Evolutionary conservation across 2,888 invertebrate genomes (phyloP), one percentile per base, ranked within the genome.

Genomic region (Lamellibrachia satsuma): DNA sequence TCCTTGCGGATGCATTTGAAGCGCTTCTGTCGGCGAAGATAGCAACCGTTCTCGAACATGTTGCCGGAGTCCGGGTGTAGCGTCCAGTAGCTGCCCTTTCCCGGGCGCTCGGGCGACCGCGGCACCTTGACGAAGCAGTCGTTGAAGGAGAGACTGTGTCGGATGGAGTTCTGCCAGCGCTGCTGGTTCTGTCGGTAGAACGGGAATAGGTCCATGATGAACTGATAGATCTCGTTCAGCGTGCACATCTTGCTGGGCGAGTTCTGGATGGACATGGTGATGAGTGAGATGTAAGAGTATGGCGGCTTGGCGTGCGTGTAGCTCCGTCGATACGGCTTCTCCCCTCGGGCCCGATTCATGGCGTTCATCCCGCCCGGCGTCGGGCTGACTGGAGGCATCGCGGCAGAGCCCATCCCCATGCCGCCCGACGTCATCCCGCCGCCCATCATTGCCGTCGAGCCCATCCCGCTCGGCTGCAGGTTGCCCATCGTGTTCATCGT

Each of bases 31-130:
- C 99, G 97, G 60, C 99, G 97, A 94, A 99, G 97, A 96, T 99
- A 99, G 96, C 99, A 99, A 2, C 99, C 99, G 96, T 99, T 99
- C 97, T 99, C 99, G 96, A 99, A 99, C 99, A 99, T 99, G 97
- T 99, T 99, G 0, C 99, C 99, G 94, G 99, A 99, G 95, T 99
- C 99, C 0, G 99, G 99, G 96, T 99, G 99, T 93, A 99, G 97
- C 52, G 99, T 98, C 99, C 99, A 99, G 97, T 99, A 99, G 8
- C 98, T 98, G 0, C 99, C 99, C 96, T 99, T 99, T 1, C 99
- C 99, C 0, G 99, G 99, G 97, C 99, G 99, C 97, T 99, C 99
- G 98, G 97, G 96, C 3, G 96, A 96, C 55, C 96, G 95, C n/a
- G 99, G 98, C 94, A 99, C 99, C 97, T 99, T 99, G 93, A 99